Percentiles rank a stretch among this genome's conserved stretches.
These are phyloP conservation scores for Notiomystis cincta DNA, from an alignment of 2,113 vertebrate genomes.

Conservation along the genomic window DNA sequence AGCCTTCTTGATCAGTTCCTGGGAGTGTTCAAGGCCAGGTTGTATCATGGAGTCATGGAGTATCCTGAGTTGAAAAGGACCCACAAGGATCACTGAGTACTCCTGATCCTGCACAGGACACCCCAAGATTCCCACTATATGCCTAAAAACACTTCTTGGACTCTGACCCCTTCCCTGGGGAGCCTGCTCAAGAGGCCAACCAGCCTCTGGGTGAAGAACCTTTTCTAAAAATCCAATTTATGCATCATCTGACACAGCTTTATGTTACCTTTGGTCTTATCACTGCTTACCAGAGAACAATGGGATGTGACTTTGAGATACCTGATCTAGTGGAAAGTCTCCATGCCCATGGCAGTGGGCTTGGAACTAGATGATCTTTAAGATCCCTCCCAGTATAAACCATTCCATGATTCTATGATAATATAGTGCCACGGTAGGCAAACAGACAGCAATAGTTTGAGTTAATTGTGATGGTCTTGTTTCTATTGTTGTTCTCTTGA, in stretches of 20 bases:
- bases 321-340: background rate
- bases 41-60: background rate
- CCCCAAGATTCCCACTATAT: background rate
- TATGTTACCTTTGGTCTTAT: background rate
- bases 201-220: background rate
- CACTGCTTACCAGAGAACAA: background rate
- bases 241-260: background rate
- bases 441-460: background rate
- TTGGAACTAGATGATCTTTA: background rate
- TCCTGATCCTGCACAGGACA: background rate
- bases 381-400: background rate
- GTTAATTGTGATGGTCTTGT: background rate
- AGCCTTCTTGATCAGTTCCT: background rate
- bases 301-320: background rate
- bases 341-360: background rate
- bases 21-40: background rate
- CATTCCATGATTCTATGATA: background rate
- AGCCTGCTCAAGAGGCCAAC: background rate
- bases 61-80: background rate
- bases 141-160: background rate
- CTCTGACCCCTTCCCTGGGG: background rate
- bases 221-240: background rate
- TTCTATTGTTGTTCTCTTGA: constrained; percentile 35
- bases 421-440: constrained; percentile 39
- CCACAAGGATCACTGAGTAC: background rate